Conservation (phyloP, 1,140 invertebrate genomes). For the Chrysoperla carnea region DNA sequence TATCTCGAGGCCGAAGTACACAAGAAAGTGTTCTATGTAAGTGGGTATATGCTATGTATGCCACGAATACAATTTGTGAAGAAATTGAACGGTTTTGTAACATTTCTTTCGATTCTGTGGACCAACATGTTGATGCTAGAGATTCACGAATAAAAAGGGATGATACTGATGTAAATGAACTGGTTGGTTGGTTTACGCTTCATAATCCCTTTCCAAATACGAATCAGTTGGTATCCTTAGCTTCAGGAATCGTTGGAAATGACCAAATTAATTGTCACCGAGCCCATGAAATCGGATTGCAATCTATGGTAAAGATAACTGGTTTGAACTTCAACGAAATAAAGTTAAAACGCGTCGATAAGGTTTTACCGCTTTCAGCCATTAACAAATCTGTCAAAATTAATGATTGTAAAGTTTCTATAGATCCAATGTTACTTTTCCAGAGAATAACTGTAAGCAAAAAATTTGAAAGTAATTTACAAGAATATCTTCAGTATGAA, state of each 20-base stretch:
- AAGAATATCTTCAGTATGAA: slow-evolving; percentile 22
- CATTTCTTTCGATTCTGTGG: slow-evolving; percentile 12
- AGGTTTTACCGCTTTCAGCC: slow-evolving; percentile 11
- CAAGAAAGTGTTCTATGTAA: slow-evolving; percentile 18
- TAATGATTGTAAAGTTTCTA: slow-evolving; percentile 14
- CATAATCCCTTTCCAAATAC: slow-evolving; percentile 13
- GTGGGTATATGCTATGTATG: slow-evolving; percentile 13
- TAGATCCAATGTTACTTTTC: slow-evolving; percentile 21
- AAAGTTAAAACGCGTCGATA: slow-evolving; percentile 9
- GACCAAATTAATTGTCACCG: slow-evolving; percentile 12
- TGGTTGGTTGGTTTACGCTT: slow-evolving; percentile 10
- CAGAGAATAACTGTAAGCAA: slow-evolving; percentile 19
- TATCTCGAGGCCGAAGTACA: slow-evolving; percentile 17
- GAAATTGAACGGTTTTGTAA: slow-evolving; percentile 15
- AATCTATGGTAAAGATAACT: slow-evolving; percentile 12
- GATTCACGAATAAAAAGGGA: slow-evolving; percentile 14
- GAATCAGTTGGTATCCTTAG: slow-evolving; percentile 14
- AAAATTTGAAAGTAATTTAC: slow-evolving; percentile 11
- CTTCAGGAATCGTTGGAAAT: slow-evolving; percentile 10
- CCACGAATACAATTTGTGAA: slow-evolving; percentile 13
- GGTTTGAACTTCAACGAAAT: slow-evolving; percentile 14
- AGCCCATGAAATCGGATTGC: slow-evolving; percentile 12
- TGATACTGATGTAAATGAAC: slow-evolving; percentile 8
- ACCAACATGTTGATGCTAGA: slow-evolving; percentile 20
- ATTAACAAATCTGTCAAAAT: slow-evolving; percentile 9